phyloP scores from a whole-genome alignment of 1,140 invertebrate genomes.

The Papilio dardanus region DNA sequence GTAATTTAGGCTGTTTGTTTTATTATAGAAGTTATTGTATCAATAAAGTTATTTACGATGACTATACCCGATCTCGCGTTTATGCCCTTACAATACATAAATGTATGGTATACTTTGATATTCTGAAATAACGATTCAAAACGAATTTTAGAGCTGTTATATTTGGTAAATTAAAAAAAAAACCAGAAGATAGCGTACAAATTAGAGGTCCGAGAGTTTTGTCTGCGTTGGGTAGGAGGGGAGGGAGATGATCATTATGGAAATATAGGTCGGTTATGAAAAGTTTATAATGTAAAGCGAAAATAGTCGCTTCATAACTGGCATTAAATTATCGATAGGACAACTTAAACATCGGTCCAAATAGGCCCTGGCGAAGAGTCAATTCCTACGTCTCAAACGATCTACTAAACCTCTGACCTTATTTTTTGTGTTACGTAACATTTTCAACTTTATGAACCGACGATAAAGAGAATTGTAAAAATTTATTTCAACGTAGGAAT shows the following conservation, averaged over 20 bases:
- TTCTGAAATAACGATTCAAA: neutral
- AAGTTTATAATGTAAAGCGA: neutral
- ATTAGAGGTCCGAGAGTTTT: neutral
- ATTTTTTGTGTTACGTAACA: constrained; percentile 18
- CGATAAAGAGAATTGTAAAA: constrained; percentile 27
- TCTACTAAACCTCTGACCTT: constrained; percentile 13
- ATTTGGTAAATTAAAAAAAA: neutral
- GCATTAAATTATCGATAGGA: constrained; percentile 22
- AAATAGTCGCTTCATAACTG: neutral
- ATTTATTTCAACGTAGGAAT: constrained; percentile 29
- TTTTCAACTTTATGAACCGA: constrained; percentile 24
- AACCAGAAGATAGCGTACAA: neutral
- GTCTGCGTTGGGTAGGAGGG: neutral
- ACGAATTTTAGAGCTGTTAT: neutral
- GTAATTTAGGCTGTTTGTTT: neutral
- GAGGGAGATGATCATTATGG: neutral
- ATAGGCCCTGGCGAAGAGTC: constrained; percentile 17
- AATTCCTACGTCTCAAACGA: neutral
- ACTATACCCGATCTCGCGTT: neutral
- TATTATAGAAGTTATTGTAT: constrained; percentile 13
- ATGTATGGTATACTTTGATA: neutral
- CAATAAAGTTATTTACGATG: constrained; percentile 20
- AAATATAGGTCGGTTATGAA: neutral
- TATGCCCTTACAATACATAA: constrained; percentile 1
- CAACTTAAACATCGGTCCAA: neutral